phyloP scores from a whole-genome alignment of 1,140 invertebrate genomes.

The Aphidius gifuensis region DNA sequence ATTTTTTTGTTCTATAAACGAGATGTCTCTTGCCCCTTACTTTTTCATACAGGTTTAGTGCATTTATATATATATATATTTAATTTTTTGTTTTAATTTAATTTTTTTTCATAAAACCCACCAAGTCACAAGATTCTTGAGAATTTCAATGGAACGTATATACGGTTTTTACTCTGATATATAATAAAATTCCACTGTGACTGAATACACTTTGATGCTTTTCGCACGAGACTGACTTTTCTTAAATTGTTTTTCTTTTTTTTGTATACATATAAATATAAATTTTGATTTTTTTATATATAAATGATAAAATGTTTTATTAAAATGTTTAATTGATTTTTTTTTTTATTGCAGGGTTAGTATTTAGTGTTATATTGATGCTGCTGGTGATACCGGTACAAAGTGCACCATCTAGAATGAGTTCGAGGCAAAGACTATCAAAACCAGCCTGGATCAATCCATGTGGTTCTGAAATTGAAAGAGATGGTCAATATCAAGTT shows the following conservation, averaged over 20 bases:
- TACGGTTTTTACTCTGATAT: slow-evolving; percentile 16
- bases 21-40: slow-evolving; percentile 27
- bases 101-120: neutral
- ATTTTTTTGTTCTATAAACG: slow-evolving; percentile 40
- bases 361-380: slow-evolving; percentile 39
- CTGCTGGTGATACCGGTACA: slow-evolving; percentile 43
- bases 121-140: slow-evolving; percentile 31
- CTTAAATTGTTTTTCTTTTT: too few species aligned
- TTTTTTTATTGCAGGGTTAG: slow-evolving; percentile 44
- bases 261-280: too few species aligned
- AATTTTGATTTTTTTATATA: neutral
- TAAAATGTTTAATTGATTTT: slow-evolving; percentile 15
- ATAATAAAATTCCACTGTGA: too few species aligned
- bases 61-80: neutral
- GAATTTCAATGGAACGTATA: slow-evolving; percentile 51
- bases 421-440: slow-evolving; percentile 35
- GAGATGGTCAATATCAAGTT: too few species aligned
- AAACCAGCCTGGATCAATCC: slow-evolving; percentile 58
- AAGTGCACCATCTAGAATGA: slow-evolving; percentile 43
- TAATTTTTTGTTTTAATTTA: too few species aligned
- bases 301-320: slow-evolving; percentile 1
- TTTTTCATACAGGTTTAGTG: neutral
- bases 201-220: too few species aligned
- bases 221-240: too few species aligned
- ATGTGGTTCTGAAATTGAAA: slow-evolving; percentile 36